Percentiles rank a stretch among this genome's conserved stretches.
Evolutionary conservation across 2,113 vertebrate genomes (phyloP).

Genomic region (Grammomys dolichurus): DNA sequence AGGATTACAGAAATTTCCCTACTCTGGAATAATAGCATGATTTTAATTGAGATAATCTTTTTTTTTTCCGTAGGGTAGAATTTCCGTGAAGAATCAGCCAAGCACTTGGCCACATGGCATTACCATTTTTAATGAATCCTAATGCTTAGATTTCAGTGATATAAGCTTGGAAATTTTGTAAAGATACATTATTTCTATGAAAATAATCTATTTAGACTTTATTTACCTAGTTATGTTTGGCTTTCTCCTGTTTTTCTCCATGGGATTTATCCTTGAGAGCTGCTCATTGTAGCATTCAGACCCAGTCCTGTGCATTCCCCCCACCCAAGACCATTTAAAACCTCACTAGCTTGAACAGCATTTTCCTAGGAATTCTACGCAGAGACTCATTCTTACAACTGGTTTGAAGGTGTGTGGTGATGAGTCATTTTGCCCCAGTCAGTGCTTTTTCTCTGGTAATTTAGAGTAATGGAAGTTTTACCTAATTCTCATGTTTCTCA

Average conservation of each 20-base stretch:
- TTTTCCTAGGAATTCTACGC: neutral
- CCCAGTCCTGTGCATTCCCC: neutral
- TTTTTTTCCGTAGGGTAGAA: constrained; percentile 26
- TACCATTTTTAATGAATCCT: constrained; percentile 54
- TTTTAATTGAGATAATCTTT: constrained; percentile 64
- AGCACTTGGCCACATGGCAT: constrained; percentile 9
- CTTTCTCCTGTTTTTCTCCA: neutral
- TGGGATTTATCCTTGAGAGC: neutral
- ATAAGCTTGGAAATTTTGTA: neutral
- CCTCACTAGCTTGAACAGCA: neutral
- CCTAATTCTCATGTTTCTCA: neutral
- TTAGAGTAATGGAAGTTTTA: neutral
- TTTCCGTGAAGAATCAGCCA: constrained; percentile 40
- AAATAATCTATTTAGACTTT: constrained; percentile 14
- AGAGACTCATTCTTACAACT: neutral
- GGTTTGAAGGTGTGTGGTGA: neutral
- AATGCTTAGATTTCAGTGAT: constrained; percentile 52
- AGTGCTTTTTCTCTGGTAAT: neutral
- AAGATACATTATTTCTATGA: constrained; percentile 29
- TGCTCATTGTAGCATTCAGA: neutral
- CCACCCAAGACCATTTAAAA: neutral
- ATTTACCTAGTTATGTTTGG: constrained; percentile 22
- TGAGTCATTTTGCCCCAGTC: neutral
- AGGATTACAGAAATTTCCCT: constrained; percentile 22
- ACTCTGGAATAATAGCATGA: constrained; percentile 35